Conservation (phyloP, 1,140 invertebrate genomes). For the Oncopodura yosiiana region DNA sequence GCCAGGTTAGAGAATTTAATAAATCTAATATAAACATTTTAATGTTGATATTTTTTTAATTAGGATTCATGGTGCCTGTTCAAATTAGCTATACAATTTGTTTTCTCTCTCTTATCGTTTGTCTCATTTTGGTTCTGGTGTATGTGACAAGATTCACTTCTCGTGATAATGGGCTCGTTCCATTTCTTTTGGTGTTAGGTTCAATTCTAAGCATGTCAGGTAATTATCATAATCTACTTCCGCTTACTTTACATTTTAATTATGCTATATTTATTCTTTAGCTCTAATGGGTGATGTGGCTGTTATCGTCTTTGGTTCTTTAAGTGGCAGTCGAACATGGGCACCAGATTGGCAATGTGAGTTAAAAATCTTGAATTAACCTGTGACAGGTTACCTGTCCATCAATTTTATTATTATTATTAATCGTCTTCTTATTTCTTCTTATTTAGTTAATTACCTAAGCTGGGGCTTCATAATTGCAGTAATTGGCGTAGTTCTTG, state of each 20-base stretch:
- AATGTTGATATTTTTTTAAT: constrained; percentile 9
- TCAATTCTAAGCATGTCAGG: constrained; percentile 24
- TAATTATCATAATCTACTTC: no score
- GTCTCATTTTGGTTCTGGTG: constrained; percentile 14
- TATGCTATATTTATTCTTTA: constrained; percentile 9
- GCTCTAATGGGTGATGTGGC: constrained; percentile 22
- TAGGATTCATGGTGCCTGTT: constrained; percentile 30
- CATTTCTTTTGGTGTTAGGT: constrained; percentile 24
- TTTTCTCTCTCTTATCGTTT: constrained; percentile 11
- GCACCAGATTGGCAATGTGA: constrained; percentile 28
- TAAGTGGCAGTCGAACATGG: constrained; percentile 20
- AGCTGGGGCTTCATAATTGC: constrained; percentile 24
- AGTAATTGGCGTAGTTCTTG: constrained; percentile 22
- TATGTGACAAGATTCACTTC: constrained; percentile 18
- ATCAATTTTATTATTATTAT: no score
- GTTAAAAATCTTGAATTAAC: no score
- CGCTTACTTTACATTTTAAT: background rate
- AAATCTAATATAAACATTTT: background rate
- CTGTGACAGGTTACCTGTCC: no score
- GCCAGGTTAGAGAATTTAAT: constrained; percentile 15
- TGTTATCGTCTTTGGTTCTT: constrained; percentile 25
- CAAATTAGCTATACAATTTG: constrained; percentile 30
- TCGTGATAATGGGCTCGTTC: constrained; percentile 18
- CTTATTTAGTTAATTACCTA: constrained; percentile 20
- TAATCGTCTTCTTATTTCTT: no score